Base-by-base conservation (phyloP, 2,888 invertebrate genomes). In the Cephus runcator region DNA sequence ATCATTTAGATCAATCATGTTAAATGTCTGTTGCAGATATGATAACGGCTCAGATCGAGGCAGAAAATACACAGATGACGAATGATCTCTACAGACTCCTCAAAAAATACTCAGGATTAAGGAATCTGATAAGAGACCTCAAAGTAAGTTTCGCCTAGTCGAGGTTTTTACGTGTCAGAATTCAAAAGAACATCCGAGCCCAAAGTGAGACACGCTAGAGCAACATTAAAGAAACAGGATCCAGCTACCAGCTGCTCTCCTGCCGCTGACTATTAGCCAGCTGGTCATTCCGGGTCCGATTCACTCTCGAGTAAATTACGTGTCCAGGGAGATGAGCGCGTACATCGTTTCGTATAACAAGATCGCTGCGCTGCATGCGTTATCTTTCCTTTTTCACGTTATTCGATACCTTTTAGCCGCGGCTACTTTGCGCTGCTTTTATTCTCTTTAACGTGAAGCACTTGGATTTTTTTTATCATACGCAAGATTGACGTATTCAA, bases 11-110 rank as follows among this genome's bases (percentile, higher is more conserved):
- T 56, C 9, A 56, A 9, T 23, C 23, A 56, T 56, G 2, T 56
- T 56, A 56, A 56, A 23, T 56, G 56, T 56, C 56, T 56, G 56
- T 94, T 94, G 75, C 93, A 98, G 98, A 96, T 90, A 96, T 98
- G 96, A 97, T 97, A 80, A 97, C 97, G 79, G 95, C 96, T 78
- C 98, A 97, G 92, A 97, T 99, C 88, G 97, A 97, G 91, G 94
- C 96, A 35, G 98, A 98, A 92, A 98, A 98, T 91, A 97, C 97
- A 15, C 97, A 97, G 92, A 96, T 98, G 94, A 97, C 97, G 85
- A 97, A 97, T 90, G 98, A 98, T 91, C 93, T 98, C 85, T 98
- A 98, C 92, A 95, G 98, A 89, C 94, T 98, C 83, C 93, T 98
- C 85, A 98, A 98, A 92, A 98, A 98, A 91, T 98, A 98, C 92